Base-by-base conservation (phyloP, 2,888 invertebrate species). In the Linnaemya vulpina region DNA sequence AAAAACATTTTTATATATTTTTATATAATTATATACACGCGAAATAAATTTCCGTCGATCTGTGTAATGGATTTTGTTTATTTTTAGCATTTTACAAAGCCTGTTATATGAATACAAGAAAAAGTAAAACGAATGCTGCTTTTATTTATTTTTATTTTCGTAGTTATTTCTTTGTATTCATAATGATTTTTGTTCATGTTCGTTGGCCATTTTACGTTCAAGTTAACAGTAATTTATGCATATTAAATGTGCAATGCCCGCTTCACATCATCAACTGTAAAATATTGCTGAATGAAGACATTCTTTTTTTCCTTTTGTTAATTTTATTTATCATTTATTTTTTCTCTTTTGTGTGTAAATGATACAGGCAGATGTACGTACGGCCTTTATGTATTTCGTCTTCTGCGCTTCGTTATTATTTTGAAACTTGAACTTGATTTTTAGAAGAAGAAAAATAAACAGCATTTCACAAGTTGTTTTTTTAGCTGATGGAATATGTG, bases 181-280 rank as follows among this genome's bases (percentile, higher is more conserved):
- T 60, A 38, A 10, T 17, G 13, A n/a, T 46, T 74, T 30, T 68
- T 4, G 8, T 60, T 49, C 51, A 68, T 51, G 63, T 76, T 76
- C 77, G 74, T 78, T 74, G 67, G 55, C 62, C 53, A 82, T 82
- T 82, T 71, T 40, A 58, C 63, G 17, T 63, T 82, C 43, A 1
- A 71, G 60, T 51, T 13, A 68, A 58, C 25, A 60, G 58, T 49
- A 77, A 58, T 77, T 71, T 74, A n/a, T 78, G 68, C 53, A 63
- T 58, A 43, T 67, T 53, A 46, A 73, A 77, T 83, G 65, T 71
- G 30, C 49, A 38, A 65, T 43, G 22, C 22, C 51, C 20, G 58
- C 58, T 10, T 35, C 51, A 46, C 60, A 60, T 60, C 68, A 43
- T 68, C 68, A 63, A 38, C 68, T 51, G 58, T 74, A 46, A 10